phyloP scores from a whole-genome alignment of 2,888 invertebrate species.

The Hyposoter dolosus region DNA sequence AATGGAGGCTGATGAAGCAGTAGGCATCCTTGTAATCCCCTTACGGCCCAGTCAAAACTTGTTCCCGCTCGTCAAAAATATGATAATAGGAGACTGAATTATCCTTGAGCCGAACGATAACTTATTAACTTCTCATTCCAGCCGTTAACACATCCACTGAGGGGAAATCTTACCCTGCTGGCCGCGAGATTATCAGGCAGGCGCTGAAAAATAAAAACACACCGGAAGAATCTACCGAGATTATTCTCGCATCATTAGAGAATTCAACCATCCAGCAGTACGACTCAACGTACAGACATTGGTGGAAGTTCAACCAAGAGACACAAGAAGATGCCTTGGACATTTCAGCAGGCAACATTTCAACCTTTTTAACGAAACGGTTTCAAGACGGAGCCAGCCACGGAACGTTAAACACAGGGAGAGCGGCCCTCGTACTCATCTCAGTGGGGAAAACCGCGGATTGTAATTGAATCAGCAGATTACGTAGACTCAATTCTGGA shows the following conservation, averaged over 20 bases:
- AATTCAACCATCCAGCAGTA: constrained; percentile 8
- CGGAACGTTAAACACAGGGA: background rate
- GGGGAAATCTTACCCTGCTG: constrained; percentile 24
- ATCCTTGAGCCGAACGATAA: constrained; percentile 29
- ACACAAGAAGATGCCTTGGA: constrained; percentile 2
- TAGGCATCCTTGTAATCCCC: constrained; percentile 42
- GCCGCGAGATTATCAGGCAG: constrained; percentile 32
- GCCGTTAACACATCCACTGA: constrained; percentile 15
- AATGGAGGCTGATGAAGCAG: constrained; percentile 32
- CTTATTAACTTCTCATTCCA: constrained; percentile 18
- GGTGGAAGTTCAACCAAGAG: background rate
- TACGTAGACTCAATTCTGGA: constrained; percentile 12
- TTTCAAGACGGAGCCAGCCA: background rate
- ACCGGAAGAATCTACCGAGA: background rate
- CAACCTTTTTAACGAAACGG: background rate
- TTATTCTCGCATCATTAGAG: background rate
- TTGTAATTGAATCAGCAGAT: background rate
- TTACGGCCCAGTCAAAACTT: constrained; percentile 46
- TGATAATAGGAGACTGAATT: background rate
- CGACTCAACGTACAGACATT: background rate
- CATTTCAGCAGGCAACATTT: background rate
- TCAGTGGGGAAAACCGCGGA: background rate
- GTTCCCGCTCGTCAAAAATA: constrained; percentile 51
- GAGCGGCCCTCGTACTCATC: background rate
- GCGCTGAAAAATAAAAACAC: constrained; percentile 1